Evolutionary conservation across 2,797 vertebrate genomes (phyloP).

Genomic region (Ataeniobius toweri): DNA sequence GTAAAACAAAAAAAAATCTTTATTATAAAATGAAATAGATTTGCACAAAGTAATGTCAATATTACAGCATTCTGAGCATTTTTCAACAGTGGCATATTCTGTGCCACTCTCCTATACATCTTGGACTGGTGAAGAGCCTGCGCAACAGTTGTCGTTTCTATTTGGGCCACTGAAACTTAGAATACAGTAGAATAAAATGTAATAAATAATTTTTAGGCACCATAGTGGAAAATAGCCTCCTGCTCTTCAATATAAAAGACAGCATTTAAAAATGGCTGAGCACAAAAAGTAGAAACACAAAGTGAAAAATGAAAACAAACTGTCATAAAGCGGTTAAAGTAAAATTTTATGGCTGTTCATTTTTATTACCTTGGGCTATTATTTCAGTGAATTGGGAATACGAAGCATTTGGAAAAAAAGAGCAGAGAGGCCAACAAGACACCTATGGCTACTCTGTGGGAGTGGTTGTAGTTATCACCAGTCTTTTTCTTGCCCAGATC

Average conservation of each 20-base stretch:
- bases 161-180: background rate
- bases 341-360: no score
- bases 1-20: background rate
- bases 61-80: no score
- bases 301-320: background rate
- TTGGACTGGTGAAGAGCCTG: background rate
- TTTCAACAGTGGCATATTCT: background rate
- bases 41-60: background rate
- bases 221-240: background rate
- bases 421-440: no score
- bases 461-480: no score
- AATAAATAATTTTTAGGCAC: background rate
- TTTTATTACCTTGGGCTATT: no score
- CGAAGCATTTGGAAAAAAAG: no score
- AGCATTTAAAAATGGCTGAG: background rate
- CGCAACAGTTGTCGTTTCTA: background rate
- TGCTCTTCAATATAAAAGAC: background rate
- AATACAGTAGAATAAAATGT: no score
- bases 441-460: no score
- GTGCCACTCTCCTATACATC: background rate
- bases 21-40: background rate
- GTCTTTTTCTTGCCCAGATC: no score
- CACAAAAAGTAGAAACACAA: background rate
- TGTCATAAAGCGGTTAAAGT: no score
- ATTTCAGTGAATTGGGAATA: no score